Evolutionary conservation across 2,797 vertebrate genomes (phyloP), one percentile per base, ranked within the genome.

Genomic region (Nasua narica): DNA sequence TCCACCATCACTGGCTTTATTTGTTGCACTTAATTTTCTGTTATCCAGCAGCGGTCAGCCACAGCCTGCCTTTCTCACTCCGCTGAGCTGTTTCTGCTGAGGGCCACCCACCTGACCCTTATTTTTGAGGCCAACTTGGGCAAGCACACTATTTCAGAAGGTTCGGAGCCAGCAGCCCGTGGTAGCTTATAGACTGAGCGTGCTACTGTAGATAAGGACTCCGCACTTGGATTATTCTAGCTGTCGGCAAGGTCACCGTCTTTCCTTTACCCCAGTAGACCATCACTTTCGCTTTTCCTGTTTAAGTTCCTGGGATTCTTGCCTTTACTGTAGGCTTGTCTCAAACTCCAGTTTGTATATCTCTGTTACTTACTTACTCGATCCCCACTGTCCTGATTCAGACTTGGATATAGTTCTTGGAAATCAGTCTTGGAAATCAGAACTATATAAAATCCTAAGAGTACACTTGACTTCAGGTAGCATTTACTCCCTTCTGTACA

Each of bases 141-240:
- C 23, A 91, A 62, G 11, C 18, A 3, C 10, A 32, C 16, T 40
- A 0, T 40, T 40, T 94, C 10, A 4, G 15, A 48, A 40, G 32
- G 3, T 48, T 70, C 67, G 58, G n/a, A 62, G n/a, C 25, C 58
- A 62, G 46, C 0, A 43, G 67, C n/a, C 29, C 1, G 6, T 40
- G 25, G 15, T 6, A 9, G 16, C 8, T 1, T 15, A 3, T 21
- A 9, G 67, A 29, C 16, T n/a, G 37, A 43, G 6, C 25, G 0
- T 37, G 7, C 25, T 77, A 32, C 58, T 35, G 3, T 9, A 37
- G 23, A 50, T 1, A 3, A 40, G 11, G 13, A 7, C 4, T 54
- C 19, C 76, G 37, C 48, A 19, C 43, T 84, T 25, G 2, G 7
- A 7, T 77, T 46, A 25, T 62, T 70, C 27, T 84, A 40, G 10